Evolutionary conservation across 2,797 vertebrate genomes (phyloP), one percentile per base, ranked within the genome.

Genomic region (Crypturellus tataupa): DNA sequence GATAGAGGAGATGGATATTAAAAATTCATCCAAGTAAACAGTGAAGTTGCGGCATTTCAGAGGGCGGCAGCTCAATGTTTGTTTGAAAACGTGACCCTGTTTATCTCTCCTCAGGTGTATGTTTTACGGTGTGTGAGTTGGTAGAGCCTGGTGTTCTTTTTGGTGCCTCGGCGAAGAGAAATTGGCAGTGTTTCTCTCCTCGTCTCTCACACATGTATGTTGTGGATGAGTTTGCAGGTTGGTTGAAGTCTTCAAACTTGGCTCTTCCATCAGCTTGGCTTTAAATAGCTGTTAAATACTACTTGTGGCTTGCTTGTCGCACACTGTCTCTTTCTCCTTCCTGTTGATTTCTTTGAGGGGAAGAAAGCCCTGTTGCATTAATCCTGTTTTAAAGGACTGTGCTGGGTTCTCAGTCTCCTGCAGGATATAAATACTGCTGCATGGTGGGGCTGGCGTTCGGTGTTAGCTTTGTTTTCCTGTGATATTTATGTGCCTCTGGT

Each of bases 1-100:
- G 59, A 31, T 27, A 59, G 55, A 77, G 46, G 31, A 94, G 51
- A 37, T 20, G 62, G 13, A 84, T 82, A 71, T 91, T 64, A 62
- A 76, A 85, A 35, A 73, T 90, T 44, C 58, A 71, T 86, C 46
- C 35, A 80, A 39, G 53, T 59, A 37, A 77, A 55, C 18, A 79
- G 69, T 86, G 46, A 31, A 77, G 40, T 56, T 64, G 23, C 11
- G 37, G 13, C 29, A 51, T 63, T 67, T 89, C 37, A 59, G 72
- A 44, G n/a, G 18, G 4, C 67, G 29, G 44, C 60, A 77, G 7
- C 35, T 39, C 23, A 35, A 15, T n/a, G 19, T 31, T 63, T 65
- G 44, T 59, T 44, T 80, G 68, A 59, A 67, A 23, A 53, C 55
- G 65, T 47, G 27, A 62, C 60, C 4, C 10, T 87, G 35, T 67